phyloP scores from a whole-genome alignment of 2,888 invertebrate species.

The Cataglyphis cursor region DNA sequence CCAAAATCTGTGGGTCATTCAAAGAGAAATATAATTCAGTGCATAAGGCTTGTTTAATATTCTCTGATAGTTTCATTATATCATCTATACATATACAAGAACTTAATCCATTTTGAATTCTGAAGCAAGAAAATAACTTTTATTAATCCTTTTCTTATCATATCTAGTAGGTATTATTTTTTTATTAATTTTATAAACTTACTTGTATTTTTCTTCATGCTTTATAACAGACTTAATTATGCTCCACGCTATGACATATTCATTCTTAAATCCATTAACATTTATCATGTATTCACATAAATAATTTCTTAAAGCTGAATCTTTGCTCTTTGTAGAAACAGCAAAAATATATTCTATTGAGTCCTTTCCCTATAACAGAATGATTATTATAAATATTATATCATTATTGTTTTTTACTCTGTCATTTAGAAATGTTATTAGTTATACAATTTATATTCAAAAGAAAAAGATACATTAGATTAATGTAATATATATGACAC shows the following conservation, averaged over 20 bases:
- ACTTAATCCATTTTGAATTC: slow-evolving; percentile 78
- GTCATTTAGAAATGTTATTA: neutral
- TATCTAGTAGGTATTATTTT: neutral
- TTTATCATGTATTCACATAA: slow-evolving; percentile 90
- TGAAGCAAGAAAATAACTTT: slow-evolving; percentile 62
- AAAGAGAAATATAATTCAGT: slow-evolving; percentile 85
- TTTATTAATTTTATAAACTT: slow-evolving; percentile 59
- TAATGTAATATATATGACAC: slow-evolving; percentile 45
- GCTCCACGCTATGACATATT: slow-evolving; percentile 85
- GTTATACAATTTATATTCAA: neutral
- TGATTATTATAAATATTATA: slow-evolving; percentile 7
- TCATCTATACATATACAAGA: slow-evolving; percentile 83
- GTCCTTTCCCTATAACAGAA: slow-evolving; percentile 86
- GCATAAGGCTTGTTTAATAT: slow-evolving; percentile 78
- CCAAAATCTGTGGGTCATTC: slow-evolving; percentile 79
- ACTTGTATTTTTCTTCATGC: slow-evolving; percentile 79
- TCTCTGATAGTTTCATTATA: slow-evolving; percentile 79
- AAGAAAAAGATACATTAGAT: slow-evolving; percentile 9
- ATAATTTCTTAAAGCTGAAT: slow-evolving; percentile 89
- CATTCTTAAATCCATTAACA: slow-evolving; percentile 84
- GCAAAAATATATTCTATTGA: slow-evolving; percentile 88
- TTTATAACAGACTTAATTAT: slow-evolving; percentile 84
- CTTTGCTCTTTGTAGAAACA: slow-evolving; percentile 89
- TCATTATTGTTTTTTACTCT: neutral
- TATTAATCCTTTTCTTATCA: slow-evolving; percentile 9